A percentile compares a stretch with the other conserved stretches of the same genome.
These are phyloP conservation scores for Chrysodeixis includens DNA, from an alignment of 2,888 invertebrate genomes.

Conservation along the genomic window DNA sequence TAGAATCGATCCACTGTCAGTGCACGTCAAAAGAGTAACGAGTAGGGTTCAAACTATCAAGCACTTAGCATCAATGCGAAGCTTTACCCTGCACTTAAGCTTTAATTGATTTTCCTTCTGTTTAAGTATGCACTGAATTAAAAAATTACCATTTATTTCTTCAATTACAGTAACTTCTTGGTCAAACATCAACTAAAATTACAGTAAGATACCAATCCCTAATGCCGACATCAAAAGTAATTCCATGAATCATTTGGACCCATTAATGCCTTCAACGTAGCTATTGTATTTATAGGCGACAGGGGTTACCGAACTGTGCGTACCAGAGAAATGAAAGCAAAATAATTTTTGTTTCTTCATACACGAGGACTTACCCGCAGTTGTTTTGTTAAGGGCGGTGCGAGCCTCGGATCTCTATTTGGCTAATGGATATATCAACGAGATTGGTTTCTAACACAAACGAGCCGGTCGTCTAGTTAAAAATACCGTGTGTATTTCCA, in stretches of 20 bases:
- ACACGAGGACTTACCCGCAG: conserved; percentile 61
- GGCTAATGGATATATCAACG: conserved; percentile 80
- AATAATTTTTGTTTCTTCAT: conserved; percentile 68
- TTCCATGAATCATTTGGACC: conserved; percentile 26
- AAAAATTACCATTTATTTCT: neutral
- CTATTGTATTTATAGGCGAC: conserved; percentile 38
- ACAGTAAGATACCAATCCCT: neutral
- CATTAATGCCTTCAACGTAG: conserved; percentile 28
- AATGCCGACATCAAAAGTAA: conserved; percentile 17
- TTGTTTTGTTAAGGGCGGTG: conserved; percentile 70
- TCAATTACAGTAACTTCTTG: neutral
- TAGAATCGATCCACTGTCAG: conserved; percentile 4
- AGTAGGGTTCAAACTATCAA: neutral
- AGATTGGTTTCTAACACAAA: conserved; percentile 77
- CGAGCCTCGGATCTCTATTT: conserved; percentile 72
- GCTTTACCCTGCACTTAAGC: neutral
- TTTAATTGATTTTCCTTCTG: neutral
- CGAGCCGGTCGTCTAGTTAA: conserved; percentile 68
- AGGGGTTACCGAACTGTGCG: conserved; percentile 52
- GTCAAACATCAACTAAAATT: conserved; percentile 1
- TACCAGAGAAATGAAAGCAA: conserved; percentile 65
- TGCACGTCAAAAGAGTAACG: conserved; percentile 2
- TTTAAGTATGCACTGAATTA: neutral
- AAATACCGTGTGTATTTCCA: conserved; percentile 61
- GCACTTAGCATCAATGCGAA: neutral